Conservation (phyloP, 2,113 vertebrate genomes). For the Toxostoma redivivum region DNA sequence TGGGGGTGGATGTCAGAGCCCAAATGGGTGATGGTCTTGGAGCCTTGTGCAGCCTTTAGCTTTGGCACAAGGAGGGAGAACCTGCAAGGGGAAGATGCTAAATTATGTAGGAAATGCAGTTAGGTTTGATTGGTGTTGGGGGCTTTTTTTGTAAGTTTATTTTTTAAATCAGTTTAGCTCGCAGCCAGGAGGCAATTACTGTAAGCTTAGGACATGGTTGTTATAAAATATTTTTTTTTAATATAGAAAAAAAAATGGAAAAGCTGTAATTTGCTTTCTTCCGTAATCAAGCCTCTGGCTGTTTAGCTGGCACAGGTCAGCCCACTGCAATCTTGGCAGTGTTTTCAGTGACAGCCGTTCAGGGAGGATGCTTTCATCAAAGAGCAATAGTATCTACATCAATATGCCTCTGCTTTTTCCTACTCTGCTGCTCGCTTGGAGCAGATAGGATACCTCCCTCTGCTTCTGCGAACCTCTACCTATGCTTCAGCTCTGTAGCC, state of each 20-base stretch:
- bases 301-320: not conserved
- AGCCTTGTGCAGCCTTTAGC: not conserved
- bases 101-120: not conserved
- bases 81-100: not conserved
- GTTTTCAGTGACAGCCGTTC: not conserved
- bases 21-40: not conserved
- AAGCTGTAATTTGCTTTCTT: not conserved
- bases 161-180: not conserved
- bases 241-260: not conserved
- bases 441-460: not conserved
- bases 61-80: not conserved
- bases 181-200: not conserved
- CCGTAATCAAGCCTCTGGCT: not conserved
- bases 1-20: not conserved
- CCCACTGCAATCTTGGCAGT: not conserved
- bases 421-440: not conserved
- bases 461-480: rapidly evolving
- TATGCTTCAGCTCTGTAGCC: rapidly evolving
- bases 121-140: not conserved
- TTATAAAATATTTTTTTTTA: not conserved
- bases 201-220: not conserved
- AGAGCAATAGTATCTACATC: not conserved
- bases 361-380: not conserved
- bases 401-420: not conserved
- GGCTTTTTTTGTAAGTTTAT: not conserved